Conservation (phyloP, 2,888 invertebrate species). For the Trilocha varians region DNA sequence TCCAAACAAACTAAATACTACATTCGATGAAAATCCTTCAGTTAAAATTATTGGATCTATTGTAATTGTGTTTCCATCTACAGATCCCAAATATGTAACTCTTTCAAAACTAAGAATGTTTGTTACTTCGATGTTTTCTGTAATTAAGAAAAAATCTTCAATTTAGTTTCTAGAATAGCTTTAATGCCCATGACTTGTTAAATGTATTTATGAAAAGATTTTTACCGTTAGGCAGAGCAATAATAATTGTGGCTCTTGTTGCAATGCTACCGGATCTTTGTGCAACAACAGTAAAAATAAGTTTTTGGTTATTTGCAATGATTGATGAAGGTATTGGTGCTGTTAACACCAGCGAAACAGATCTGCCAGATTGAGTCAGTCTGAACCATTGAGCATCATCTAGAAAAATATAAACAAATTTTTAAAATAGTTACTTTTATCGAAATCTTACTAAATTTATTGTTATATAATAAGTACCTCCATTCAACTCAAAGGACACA, state of each 20-base stretch:
- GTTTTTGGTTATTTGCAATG: constrained; percentile 19
- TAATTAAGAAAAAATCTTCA: too few relatives aligned
- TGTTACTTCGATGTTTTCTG: constrained; percentile 9
- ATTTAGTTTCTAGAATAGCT: too few relatives aligned
- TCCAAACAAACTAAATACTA: constrained; percentile 14
- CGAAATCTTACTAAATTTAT: not conserved
- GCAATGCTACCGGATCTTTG: constrained; percentile 10
- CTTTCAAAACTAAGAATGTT: constrained; percentile 14
- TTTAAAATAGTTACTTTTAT: not conserved
- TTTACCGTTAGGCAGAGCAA: constrained; percentile 19
- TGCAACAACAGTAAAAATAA: constrained; percentile 22
- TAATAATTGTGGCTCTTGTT: constrained; percentile 19
- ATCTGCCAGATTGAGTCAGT: constrained; percentile 10
- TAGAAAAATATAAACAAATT: constrained; percentile 12
- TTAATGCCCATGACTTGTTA: too few relatives aligned
- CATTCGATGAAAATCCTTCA: constrained; percentile 19
- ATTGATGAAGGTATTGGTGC: constrained; percentile 19
- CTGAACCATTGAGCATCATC: constrained; percentile 25
- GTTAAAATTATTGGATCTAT: constrained; percentile 19
- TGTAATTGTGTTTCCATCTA: constrained; percentile 11
- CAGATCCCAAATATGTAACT: constrained; percentile 19
- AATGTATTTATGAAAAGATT: too few relatives aligned
- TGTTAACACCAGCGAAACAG: constrained; percentile 9
- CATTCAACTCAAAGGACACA: constrained; percentile 22
- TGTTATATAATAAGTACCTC: constrained; percentile 18